Evolutionary conservation across 2,113 vertebrate species (phyloP).

Genomic region (Electrona antarctica): DNA sequence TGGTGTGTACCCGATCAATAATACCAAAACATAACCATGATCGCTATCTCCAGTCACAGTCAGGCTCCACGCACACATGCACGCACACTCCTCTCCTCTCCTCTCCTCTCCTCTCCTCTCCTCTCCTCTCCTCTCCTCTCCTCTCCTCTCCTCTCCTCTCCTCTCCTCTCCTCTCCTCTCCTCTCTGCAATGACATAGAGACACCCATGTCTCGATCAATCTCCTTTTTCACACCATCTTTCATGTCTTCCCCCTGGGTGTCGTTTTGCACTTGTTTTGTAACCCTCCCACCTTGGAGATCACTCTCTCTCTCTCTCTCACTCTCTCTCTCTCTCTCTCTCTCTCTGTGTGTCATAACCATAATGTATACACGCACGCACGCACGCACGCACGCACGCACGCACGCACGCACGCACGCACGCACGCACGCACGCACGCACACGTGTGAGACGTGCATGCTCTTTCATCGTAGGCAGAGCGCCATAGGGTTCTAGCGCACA

Average conservation of each 20-base stretch:
- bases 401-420: neutral
- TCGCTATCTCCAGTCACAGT: no score
- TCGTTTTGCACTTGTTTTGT: no score
- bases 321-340: neutral
- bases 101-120: conserved; percentile 17
- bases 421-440: neutral
- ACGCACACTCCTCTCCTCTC: neutral
- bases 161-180: no score
- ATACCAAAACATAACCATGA: no score
- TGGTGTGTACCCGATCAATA: neutral
- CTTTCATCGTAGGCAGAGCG: conserved; percentile 71
- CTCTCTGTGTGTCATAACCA: neutral
- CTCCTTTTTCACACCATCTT: neutral
- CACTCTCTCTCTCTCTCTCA: neutral
- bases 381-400: neutral
- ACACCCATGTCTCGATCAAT: no score
- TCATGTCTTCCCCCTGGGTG: neutral
- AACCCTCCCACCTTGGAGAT: no score
- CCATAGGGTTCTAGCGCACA: conserved; percentile 69
- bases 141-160: neutral
- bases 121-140: neutral
- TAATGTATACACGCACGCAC: neutral
- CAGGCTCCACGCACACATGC: neutral
- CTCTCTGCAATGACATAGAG: no score
- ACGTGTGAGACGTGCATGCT: conserved; percentile 49